A percentile compares a stretch with the other conserved stretches of the same genome.
Evolutionary conservation across 2,888 invertebrate species (phyloP).

Genomic region (Folsomia manolachei): DNA sequence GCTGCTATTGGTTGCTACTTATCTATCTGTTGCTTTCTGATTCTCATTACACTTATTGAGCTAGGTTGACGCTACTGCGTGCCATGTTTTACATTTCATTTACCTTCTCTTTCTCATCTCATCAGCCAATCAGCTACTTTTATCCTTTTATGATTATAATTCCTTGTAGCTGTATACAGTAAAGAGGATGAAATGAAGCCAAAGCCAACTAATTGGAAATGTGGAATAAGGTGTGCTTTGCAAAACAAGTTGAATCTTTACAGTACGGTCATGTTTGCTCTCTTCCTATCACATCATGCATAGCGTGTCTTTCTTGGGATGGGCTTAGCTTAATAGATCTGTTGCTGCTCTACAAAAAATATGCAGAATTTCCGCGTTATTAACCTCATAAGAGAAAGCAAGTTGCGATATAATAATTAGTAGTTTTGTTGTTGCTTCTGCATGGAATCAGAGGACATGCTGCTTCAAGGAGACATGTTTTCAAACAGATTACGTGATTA

Average conservation of each 20-base stretch:
- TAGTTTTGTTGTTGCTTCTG: too few relatives aligned
- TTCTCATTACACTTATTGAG: constrained; percentile 10
- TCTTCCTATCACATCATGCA: background rate
- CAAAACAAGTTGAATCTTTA: background rate
- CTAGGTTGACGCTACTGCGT: constrained; percentile 13
- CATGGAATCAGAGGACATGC: too few relatives aligned
- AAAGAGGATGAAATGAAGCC: background rate
- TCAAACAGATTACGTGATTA: background rate
- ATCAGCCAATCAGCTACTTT: background rate
- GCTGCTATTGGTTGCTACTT: too few relatives aligned
- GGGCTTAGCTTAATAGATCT: background rate
- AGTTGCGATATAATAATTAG: background rate
- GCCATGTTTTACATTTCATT: background rate
- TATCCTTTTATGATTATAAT: too few relatives aligned
- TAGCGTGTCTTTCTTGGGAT: background rate
- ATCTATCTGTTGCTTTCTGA: constrained; percentile 9
- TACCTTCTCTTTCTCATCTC: constrained; percentile 16
- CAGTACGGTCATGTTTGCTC: too few relatives aligned
- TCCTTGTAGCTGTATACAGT: background rate
- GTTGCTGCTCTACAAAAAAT: too few relatives aligned
- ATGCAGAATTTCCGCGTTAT: background rate
- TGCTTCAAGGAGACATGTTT: too few relatives aligned
- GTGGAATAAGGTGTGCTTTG: background rate
- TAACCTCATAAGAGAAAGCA: background rate
- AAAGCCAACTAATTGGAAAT: background rate